Evolutionary conservation across 2,113 vertebrate genomes (phyloP), one percentile per base, ranked within the genome.

Genomic region (Gallinago media): DNA sequence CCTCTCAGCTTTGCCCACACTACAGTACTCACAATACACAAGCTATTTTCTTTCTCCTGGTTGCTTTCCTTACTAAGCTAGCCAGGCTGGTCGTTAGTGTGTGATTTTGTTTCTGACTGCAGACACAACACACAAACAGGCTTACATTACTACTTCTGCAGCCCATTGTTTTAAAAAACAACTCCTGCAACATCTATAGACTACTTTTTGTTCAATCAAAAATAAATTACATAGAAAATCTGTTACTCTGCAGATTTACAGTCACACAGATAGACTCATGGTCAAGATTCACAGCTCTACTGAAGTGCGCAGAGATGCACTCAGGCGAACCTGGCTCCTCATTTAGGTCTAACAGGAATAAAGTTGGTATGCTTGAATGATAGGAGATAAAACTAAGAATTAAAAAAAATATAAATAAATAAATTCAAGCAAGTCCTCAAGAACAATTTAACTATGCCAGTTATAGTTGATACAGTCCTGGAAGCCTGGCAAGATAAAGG

Each of bases 141-240:
- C 15, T 70, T 3, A 85, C 2, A 1, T 52, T 63, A 46, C 34
- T 70, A 46, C 11, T 93, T 47, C 62, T 56, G 46, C 56, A 91
- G 66, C 7, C 56, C 40, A 6, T 17, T 54, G 17, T 29, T 46
- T 34, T 44, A 36, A 89, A 82, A 31, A 89, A 82, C 26, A 85
- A 6, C 12, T 67, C 42, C 26, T 68, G 32, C 16, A 15, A n/a
- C 27, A 8, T 72, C 73, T 49, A 16, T 3, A 68, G 42, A 54
- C 54, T 81, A 89, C 26, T 25, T 83, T 59, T 50, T 77, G 31
- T 66, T 84, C 68, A 83, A 36, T 26, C 23, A 82, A 67, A 86
- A 95, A 92, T 90, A 92, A 96, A 67, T 94, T 96, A 92, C 34
- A 76, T 16, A 67, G 44, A 79, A 71, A 88, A 32, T 25, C 47